These are phyloP conservation scores for Neolamprologus hecqui DNA, from an alignment of 2,113 vertebrate species.

Conservation along the genomic window DNA sequence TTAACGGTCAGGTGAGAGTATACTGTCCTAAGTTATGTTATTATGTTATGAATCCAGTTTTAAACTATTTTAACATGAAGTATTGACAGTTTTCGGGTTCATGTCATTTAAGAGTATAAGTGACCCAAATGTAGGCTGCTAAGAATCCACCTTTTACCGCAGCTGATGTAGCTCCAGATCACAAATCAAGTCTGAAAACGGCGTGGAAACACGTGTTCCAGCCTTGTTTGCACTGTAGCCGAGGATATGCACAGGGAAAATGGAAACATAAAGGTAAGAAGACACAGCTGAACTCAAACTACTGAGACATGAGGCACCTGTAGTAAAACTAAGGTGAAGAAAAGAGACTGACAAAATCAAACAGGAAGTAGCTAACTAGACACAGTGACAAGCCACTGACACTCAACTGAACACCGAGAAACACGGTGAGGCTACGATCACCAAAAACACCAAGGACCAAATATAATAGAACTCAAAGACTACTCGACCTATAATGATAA, in stretches of 20 bases:
- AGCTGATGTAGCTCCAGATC: not conserved
- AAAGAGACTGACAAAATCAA: not conserved
- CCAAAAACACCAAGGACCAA: not conserved
- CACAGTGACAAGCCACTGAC: not conserved
- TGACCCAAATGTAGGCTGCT: not conserved
- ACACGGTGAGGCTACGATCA: not conserved
- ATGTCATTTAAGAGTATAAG: not conserved
- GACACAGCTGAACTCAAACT: not conserved
- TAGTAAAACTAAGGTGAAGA: not conserved
- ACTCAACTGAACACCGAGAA: fast-evolving
- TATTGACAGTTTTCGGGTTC: not conserved
- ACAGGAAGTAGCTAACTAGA: not conserved
- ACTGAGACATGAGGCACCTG: not conserved
- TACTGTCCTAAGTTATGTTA: not conserved
- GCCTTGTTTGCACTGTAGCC: not conserved
- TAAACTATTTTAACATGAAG: fast-evolving
- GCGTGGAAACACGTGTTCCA: fast-evolving
- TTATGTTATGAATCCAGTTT: not conserved
- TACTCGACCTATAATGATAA: fast-evolving
- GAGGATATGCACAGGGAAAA: not conserved
- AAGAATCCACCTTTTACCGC: not conserved
- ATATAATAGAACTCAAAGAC: not conserved
- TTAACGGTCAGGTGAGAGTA: fast-evolving
- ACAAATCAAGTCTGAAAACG: fast-evolving
- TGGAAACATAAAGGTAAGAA: not conserved